Conservation (phyloP, 1,140 invertebrate species). For the Saxidomus purpurata region DNA sequence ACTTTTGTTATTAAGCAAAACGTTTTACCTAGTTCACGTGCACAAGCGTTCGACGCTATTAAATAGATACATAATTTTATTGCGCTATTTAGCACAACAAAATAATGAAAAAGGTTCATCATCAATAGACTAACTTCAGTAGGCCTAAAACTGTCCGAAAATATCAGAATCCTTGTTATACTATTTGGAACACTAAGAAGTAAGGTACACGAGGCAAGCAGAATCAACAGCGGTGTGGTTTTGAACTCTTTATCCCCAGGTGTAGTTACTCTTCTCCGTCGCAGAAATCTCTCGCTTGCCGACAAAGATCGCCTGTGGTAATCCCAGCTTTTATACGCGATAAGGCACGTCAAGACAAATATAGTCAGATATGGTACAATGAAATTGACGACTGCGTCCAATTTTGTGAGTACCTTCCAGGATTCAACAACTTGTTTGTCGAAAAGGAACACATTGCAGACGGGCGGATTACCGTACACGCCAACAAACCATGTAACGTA, state of each 20-base stretch:
- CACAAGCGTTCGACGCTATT: constrained; percentile 43
- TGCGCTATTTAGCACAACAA: constrained; percentile 57
- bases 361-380: constrained; percentile 70
- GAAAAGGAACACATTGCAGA: background rate
- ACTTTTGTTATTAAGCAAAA: constrained; percentile 15
- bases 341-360: constrained; percentile 61
- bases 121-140: constrained; percentile 15
- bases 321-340: constrained; percentile 49
- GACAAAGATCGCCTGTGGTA: constrained; percentile 12
- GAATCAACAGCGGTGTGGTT: constrained; percentile 58
- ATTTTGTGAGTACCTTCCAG: constrained; percentile 57
- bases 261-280: constrained; percentile 8
- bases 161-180: background rate
- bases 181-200: constrained; percentile 54
- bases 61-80: constrained; percentile 58
- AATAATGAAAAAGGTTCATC: constrained; percentile 47
- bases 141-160: background rate
- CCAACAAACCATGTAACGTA: constrained; percentile 76
- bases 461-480: constrained; percentile 24
- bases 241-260: constrained; percentile 60
- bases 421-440: constrained; percentile 49
- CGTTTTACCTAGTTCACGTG: constrained; percentile 11
- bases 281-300: constrained; percentile 42
- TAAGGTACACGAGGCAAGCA: constrained; percentile 19
- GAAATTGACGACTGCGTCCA: constrained; percentile 68